A percentile compares a stretch with the other conserved stretches of the same genome.
phyloP scores from a whole-genome alignment of 2,888 invertebrate species.

The Morpho helenor region DNA sequence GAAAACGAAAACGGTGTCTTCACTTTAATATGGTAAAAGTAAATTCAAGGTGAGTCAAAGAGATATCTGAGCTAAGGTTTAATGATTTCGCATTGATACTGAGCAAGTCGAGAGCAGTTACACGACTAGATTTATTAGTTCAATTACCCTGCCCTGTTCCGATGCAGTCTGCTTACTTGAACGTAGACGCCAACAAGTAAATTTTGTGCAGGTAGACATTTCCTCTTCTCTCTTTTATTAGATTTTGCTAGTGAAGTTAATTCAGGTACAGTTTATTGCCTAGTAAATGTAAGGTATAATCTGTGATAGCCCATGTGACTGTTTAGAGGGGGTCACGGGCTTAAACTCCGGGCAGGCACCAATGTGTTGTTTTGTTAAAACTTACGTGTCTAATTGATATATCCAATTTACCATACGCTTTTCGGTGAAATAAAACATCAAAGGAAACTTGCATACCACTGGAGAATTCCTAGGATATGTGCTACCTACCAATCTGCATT shows the following conservation, averaged over 20 bases:
- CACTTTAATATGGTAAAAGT: conserved; percentile 32
- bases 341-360: too few species aligned
- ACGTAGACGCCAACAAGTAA: conserved; percentile 67
- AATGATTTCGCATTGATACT: conserved; percentile 66
- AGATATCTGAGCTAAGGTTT: conserved; percentile 51
- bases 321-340: too few species aligned
- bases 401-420: too few species aligned
- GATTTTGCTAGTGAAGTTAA: conserved; percentile 17
- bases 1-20: conserved; percentile 1
- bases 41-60: conserved; percentile 41
- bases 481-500: too few species aligned
- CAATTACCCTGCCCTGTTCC: conserved; percentile 71
- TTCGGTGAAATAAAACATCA: too few species aligned
- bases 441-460: too few species aligned
- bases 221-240: conserved; percentile 37
- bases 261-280: conserved; percentile 8
- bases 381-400: too few species aligned
- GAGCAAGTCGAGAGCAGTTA: conserved; percentile 55
- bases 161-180: conserved; percentile 60
- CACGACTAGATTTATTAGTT: conserved; percentile 75
- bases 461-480: too few species aligned
- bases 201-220: conserved; percentile 58
- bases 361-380: too few species aligned
- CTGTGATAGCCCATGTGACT: too few species aligned
- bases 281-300: neutral